These are phyloP conservation scores for Brachypodius melanocephalos DNA, from an alignment of 2,113 vertebrate genomes.

Conservation along the genomic window DNA sequence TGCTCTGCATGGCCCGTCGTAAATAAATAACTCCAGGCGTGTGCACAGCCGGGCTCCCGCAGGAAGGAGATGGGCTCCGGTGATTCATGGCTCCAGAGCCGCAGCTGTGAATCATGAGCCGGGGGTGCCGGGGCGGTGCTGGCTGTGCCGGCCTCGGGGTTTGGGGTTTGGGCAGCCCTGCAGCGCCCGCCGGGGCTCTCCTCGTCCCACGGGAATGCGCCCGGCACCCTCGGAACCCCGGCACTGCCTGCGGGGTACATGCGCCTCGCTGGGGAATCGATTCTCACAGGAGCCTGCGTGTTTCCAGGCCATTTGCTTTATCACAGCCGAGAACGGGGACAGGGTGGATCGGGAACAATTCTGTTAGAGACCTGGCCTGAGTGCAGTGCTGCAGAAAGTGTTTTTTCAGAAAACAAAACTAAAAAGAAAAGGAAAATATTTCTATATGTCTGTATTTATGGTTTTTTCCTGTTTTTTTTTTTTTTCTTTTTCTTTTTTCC, in stretches of 20 bases:
- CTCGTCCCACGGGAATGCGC: not conserved
- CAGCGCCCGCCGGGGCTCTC: not conserved
- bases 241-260: not conserved
- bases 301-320: not conserved
- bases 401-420: not conserved
- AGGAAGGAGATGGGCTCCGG: conserved; percentile 67
- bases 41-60: not conserved
- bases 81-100: conserved; percentile 66
- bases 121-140: not conserved
- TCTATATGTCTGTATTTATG: not conserved
- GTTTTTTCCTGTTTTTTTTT: not conserved
- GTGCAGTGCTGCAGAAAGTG: not conserved
- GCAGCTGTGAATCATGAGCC: conserved; percentile 67
- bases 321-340: not conserved
- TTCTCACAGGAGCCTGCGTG: rapidly evolving
- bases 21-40: not conserved
- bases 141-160: rapidly evolving
- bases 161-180: not conserved
- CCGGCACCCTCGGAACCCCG: not conserved
- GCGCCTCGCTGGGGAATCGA: not conserved
- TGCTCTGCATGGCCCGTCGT: not conserved
- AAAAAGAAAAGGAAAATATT: not conserved
- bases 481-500: rapidly evolving
- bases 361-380: not conserved
- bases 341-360: not conserved